Base-by-base conservation (phyloP, 2,113 vertebrate genomes). In the Smithornis capensis region DNA sequence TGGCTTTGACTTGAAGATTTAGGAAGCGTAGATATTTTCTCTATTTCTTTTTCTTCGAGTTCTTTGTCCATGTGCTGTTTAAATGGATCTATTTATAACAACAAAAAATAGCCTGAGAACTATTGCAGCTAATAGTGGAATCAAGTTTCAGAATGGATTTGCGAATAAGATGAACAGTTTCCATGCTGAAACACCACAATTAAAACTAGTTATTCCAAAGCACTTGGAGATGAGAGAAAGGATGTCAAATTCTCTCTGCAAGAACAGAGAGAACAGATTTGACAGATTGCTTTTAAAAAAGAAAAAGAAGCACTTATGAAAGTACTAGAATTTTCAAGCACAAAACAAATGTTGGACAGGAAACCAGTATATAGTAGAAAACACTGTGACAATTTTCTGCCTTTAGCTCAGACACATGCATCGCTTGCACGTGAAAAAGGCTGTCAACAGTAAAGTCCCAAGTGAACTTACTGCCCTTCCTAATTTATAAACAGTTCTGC, bases 31-130 rank as follows among this genome's bases (percentile, higher is more conserved):
- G 97, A 95, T 23, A 99, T 96, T 53, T 95, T 98, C 77, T 98
- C 95, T 89, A 99, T 94, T 56, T 99, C 98, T 40, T 98, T 98
- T 82, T 99, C 99, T 82, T 97, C 97, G 24, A 99, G 96, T 87
- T 99, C 98, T 63, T 95, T 98, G 86, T 97, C 95, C 92, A 98
- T 95, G 91, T 99, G 99, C 52, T 98, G 98, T 25, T 97, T 95
- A 97, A 99, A 99, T 31, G 98, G 96, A 94, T 99, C 99, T 99
- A 82, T 81, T 90, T 33, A 44, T 75, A 93, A 92, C 23, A 92
- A 80, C 55, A 84, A 91, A 62, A 78, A 70, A 29, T 3, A 65
- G 24, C 25, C 37, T 94, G 57, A 96, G 77, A 94, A 90, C 44
- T 68, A 76, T 5, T 50, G 50, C 7, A 69, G 64, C 27, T 56